phyloP scores from a whole-genome alignment of 1,140 invertebrate species.

The Drosophila kohkoa region DNA sequence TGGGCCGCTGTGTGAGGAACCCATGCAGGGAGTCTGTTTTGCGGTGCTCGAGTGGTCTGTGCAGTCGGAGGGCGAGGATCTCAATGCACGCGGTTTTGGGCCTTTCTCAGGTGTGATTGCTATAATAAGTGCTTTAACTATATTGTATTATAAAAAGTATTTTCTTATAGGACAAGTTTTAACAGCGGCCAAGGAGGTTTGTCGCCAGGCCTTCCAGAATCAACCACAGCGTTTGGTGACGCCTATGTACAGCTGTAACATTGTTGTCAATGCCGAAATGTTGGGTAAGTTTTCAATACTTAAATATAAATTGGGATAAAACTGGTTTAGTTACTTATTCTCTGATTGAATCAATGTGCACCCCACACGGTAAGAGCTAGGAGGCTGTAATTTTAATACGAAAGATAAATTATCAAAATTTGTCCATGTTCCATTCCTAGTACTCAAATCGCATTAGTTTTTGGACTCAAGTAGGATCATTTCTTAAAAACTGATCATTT shows the following conservation, averaged over 20 bases:
- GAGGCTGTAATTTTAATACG: no score
- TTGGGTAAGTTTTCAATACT: constrained; percentile 90
- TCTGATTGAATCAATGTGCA: no score
- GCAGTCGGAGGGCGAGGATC: constrained; percentile 85
- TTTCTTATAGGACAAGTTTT: constrained; percentile 93
- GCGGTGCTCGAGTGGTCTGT: constrained; percentile 93
- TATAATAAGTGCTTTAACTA: no score
- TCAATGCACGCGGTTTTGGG: constrained; percentile 85
- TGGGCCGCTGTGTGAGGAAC: constrained; percentile 97
- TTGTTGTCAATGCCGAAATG: constrained; percentile 96
- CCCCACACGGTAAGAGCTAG: no score
- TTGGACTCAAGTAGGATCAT: no score
- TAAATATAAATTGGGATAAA: background rate
- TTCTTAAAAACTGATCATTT: no score
- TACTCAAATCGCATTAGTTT: no score
- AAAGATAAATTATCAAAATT: no score
- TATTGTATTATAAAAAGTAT: no score
- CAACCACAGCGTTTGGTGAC: constrained; percentile 96
- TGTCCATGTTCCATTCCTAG: rapidly evolving
- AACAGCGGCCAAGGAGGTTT: constrained; percentile 95
- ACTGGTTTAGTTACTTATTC: no score
- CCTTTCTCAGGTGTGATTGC: constrained; percentile 86
- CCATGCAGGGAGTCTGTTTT: constrained; percentile 97
- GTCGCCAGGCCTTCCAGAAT: constrained; percentile 94
- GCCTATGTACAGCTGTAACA: constrained; percentile 98